Base-by-base conservation (phyloP, 2,797 vertebrate genomes). In the Aldrovandia affinis region DNA sequence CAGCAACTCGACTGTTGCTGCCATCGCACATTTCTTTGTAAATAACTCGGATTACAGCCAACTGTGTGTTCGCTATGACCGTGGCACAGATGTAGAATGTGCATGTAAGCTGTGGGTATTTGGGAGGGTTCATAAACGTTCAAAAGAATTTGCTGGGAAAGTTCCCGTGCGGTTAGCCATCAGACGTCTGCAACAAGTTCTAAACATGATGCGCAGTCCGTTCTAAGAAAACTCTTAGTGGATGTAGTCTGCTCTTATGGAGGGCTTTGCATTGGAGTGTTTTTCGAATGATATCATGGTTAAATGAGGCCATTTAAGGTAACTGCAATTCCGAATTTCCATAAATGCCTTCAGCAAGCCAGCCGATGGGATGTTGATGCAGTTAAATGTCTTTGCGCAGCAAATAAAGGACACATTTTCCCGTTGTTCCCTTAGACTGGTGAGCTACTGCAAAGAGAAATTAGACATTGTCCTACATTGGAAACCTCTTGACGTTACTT, bases 351-450 rank as follows among this genome's bases (percentile, higher is more conserved):
- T 1, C 36, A 22, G 39, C 39, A 7, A 0, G 5, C 33, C 5
- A 65, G n/a, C 54, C 18, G 2, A 30, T 25, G 18, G 25, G 42
- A 30, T 3, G 25, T 1, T 52, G 28, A 3, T 33, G 1, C 83
- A 52, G 59, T 20, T 25, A 0, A 0, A 6, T 42, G 3, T 20
- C 47, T 77, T 84, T 55, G 6, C 39, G 55, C 79, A 65, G 33
- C 82, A 81, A n/a, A n/a, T n/a, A n/a, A 77, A 33, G 79, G 44
- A 44, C 59, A 59, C 75, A 70, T 44, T 81, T 57, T 15, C 39
- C 50, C 54, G 0, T 20, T 36, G 22, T 75, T 39, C 30, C 30
- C 39, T 8, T 79, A 14, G 61, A 28, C 25, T 30, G 18, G n/a
- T 33, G 4, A 52, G 59, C 15, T 57, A 28, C 39, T n/a, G 20